Base-by-base conservation (phyloP, 2,113 vertebrate species). In the Eubucco bourcierii region DNA sequence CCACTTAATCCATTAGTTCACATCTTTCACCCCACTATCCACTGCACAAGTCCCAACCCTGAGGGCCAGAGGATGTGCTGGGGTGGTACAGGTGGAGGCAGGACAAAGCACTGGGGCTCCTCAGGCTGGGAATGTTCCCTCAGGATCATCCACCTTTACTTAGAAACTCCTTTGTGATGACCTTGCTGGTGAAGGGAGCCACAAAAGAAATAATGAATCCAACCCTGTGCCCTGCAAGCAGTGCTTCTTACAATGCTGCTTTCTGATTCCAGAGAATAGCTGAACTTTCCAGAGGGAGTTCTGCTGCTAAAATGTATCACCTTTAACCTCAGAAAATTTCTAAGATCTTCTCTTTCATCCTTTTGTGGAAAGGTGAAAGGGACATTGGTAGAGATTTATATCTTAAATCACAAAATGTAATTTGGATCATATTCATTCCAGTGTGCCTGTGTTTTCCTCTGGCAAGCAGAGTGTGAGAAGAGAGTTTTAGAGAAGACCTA, bases 231-330 rank as follows among this genome's bases (percentile, higher is more conserved):
- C 90, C 82, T 39, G 67, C 17, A 16, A 66, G 34, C 0, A 34
- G 9, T 31, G 2, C 78, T 78, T 46, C 25, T 84, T 2, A 37
- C 60, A 76, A 58, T 64, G 74, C 53, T 67, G 53, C 81, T 52
- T 80, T 92, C 65, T 63, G 21, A 80, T 80, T 59, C 29, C 90
- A 77, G 12, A 87, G 64, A 80, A 84, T 23, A 67, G 87, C 75
- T 71, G 5, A 34, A 78, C 60, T 85, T 18, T 34, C 86, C 71
- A 2, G 68, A 28, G 92, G 67, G 74, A 66, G 7, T 58, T 9
- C 44, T 60, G 52, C 7, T 66, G 63, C 88, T 90, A 28, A 83
- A 67, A 63, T 52, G 0, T 2, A n/a, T 47, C 76, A 74, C 85
- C 77, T 88, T 75, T 70, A 29, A 53, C 91, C 85, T 46, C 1